A percentile compares a stretch with the other conserved stretches of the same genome.
Evolutionary conservation across 2,797 vertebrate genomes (phyloP).

Genomic region (Coregonus suidteri): DNA sequence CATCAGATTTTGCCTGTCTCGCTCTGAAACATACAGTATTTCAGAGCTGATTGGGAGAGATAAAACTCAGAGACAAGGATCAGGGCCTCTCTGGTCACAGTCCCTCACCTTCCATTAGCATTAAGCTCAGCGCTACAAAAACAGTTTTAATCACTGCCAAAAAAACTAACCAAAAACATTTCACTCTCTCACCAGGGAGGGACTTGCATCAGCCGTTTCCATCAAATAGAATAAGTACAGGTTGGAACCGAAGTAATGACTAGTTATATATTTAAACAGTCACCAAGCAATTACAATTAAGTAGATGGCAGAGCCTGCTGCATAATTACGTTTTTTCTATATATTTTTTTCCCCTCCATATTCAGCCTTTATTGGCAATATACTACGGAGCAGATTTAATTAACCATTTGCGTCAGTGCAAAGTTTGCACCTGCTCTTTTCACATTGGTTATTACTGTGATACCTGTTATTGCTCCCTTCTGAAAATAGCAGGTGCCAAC

Average conservation of each 20-base stretch:
- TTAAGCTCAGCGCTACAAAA: neutral
- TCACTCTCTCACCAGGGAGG: neutral
- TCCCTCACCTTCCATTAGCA: neutral
- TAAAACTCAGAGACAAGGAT: neutral
- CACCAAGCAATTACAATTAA: neutral
- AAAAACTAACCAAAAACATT: neutral
- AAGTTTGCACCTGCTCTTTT: too few relatives aligned
- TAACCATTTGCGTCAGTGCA: too few relatives aligned
- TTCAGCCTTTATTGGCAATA: too few relatives aligned
- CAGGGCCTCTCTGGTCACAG: neutral
- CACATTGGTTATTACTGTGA: too few relatives aligned
- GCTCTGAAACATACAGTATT: neutral
- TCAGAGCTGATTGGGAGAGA: too few relatives aligned
- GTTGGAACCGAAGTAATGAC: neutral
- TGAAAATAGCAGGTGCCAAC: too few relatives aligned
- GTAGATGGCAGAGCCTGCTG: slow-evolving; percentile 3
- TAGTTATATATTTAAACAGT: slow-evolving; percentile 11
- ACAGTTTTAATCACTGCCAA: neutral
- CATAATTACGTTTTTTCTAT: neutral
- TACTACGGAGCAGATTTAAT: too few relatives aligned
- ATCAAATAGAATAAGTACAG: neutral
- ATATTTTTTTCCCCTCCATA: too few relatives aligned
- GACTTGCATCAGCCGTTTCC: neutral
- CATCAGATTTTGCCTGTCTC: slow-evolving; percentile 12
- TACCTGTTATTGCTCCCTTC: too few relatives aligned